Evolutionary conservation across 2,113 vertebrate genomes (phyloP), one percentile per base, ranked within the genome.

Genomic region (Hemibagrus wyckioides): DNA sequence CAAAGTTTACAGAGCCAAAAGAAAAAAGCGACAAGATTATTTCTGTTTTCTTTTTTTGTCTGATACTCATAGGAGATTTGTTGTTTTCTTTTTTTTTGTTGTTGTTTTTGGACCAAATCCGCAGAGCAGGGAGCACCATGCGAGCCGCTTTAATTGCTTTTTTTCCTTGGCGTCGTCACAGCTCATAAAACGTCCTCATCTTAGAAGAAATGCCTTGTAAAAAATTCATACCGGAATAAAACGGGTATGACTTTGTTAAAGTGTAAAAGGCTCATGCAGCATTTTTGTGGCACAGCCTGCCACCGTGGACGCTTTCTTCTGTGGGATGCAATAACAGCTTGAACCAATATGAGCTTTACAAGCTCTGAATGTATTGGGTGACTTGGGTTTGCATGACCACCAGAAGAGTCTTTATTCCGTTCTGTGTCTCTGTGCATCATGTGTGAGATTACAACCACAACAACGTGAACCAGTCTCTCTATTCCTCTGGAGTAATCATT

Each of bases 221-320:
- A 93, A 93, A 89, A 83, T 85, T 50, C 10, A 76, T 87, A 86
- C 67, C 87, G 91, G 89, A 91, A 69, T 85, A 86, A 87, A 91
- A 89, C 88, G 36, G 36, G 61, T 83, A 75, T 59, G 85, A 85
- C 76, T 89, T 30, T 65, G 73, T 69, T 73, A 71, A 86, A 80
- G 48, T 30, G 67, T 82, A 75, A 76, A 85, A 87, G 84, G 23
- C 50, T 90, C 67, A 75, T 90, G 91, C 76, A 84, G 86, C 82
- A 48, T 80, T 81, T 84, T 85, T 56, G 92, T 79, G 73, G 85
- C 80, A 88, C 65, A 75, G n/a, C 73, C 33, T 39, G 36, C 86
- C 80, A 36, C 39, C 15, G 48, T 44, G 30, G 50, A 75, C 13
- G 25, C 59, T 84, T 87, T 83, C 81, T 77, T 83, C 63, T 67